Percentiles rank a stretch among this genome's conserved stretches.
Evolutionary conservation across 30 jellyfish, hydroid and myxozoan genomes (phyloP).

Genomic region (Aurelia sp.): DNA sequence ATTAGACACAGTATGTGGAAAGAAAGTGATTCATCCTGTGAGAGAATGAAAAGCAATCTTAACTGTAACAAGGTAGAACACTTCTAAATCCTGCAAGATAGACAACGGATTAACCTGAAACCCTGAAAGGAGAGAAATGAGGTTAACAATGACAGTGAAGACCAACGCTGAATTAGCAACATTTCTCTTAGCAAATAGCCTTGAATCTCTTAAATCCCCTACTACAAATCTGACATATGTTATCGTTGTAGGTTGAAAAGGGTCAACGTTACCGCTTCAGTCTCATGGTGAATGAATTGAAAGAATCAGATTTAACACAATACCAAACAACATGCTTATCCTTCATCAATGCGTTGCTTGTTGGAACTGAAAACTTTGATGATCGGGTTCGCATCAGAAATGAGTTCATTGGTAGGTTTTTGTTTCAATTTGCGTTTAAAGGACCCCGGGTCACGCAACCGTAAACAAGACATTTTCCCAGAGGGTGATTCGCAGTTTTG

Average conservation of each 20-base stretch:
- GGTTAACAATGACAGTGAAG: constrained; percentile 13
- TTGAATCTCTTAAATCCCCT: no score
- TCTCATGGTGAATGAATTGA: constrained; percentile 79
- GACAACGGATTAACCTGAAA: background rate
- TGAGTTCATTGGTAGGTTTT: constrained; percentile 88
- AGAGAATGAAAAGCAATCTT: no score
- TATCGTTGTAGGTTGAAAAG: constrained; percentile 63
- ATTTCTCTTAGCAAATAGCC: no score
- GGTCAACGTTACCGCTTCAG: constrained; percentile 96
- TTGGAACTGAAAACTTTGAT: constrained; percentile 71
- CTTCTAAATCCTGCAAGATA: no score
- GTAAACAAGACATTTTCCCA: no score
- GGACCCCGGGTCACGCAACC: no score
- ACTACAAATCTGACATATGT: no score
- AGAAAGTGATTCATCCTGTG: no score
- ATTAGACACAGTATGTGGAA: no score
- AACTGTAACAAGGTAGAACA: no score
- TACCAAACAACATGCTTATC: constrained; percentile 85
- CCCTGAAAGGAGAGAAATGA: no score
- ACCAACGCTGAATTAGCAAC: background rate
- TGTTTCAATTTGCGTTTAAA: background rate
- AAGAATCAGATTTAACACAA: constrained; percentile 81
- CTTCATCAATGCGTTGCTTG: constrained; percentile 77
- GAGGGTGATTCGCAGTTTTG: no score
- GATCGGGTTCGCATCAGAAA: constrained; percentile 84